Conservation (phyloP, 1,140 invertebrate genomes). For the Triops cancriformis region DNA sequence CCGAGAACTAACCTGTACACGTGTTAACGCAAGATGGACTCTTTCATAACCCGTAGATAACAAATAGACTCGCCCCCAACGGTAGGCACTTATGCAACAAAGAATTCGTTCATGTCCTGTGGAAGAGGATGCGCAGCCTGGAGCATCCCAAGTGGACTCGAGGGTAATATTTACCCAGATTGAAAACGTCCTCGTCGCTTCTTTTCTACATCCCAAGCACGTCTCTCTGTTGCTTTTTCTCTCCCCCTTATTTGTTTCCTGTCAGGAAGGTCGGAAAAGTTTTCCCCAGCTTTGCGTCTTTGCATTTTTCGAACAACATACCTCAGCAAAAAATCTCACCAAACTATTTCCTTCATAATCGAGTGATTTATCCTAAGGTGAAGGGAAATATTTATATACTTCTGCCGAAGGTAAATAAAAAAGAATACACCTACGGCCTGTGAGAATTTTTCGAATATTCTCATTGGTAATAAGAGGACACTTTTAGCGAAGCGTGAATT, state of each 20-base stretch:
- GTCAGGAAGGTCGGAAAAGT: not conserved
- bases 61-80: not conserved
- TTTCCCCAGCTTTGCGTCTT: not conserved
- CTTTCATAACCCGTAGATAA: constrained; percentile 4
- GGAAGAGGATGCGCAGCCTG: not conserved
- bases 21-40: not conserved
- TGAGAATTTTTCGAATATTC: too few species aligned
- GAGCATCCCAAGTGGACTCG: constrained; percentile 11
- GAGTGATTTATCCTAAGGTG: too few species aligned
- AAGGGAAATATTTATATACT: too few species aligned
- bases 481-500: not conserved
- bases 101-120: not conserved
- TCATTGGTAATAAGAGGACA: not conserved
- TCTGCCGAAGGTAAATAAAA: too few species aligned
- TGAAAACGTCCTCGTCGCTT: not conserved
- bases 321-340: not conserved
- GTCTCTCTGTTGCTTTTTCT: not conserved
- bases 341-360: too few species aligned
- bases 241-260: not conserved
- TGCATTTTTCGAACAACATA: not conserved
- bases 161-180: constrained; percentile 14
- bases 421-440: too few species aligned
- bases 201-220: not conserved
- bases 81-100: not conserved
- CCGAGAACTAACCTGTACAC: not conserved